Percentiles rank a stretch among this genome's conserved stretches.
Conservation (phyloP, 2,888 invertebrate genomes). For the Adineta ricciae region DNA sequence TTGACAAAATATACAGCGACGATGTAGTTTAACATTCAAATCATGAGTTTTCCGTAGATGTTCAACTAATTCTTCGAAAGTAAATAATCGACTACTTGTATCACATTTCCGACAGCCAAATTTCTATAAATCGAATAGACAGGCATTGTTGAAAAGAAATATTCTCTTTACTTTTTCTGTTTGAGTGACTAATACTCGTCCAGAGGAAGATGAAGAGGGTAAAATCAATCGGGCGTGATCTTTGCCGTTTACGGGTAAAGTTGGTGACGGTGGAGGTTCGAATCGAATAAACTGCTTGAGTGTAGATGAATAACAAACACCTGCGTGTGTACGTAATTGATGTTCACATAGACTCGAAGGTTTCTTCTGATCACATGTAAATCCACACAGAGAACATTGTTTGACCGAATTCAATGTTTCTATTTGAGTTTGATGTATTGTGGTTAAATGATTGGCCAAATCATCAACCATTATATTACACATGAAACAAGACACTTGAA, state of each 20-base stretch:
- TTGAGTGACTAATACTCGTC: neutral
- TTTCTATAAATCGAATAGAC: neutral
- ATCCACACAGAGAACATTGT: neutral
- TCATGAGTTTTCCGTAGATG: neutral
- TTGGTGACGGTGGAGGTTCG: neutral
- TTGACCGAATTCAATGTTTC: neutral
- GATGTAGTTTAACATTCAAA: neutral
- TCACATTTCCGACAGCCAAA: conserved; percentile 5
- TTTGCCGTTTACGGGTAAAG: neutral
- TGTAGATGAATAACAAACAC: neutral
- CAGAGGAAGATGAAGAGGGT: neutral
- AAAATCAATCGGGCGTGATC: neutral
- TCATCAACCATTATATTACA: neutral
- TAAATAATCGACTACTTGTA: neutral
- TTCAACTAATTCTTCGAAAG: neutral
- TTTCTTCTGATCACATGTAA: neutral
- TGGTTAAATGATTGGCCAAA: neutral
- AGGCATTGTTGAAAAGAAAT: neutral
- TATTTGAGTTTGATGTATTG: neutral
- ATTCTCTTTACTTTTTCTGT: conserved; percentile 10
- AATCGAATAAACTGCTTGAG: neutral
- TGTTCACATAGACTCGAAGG: neutral
- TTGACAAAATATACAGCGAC: neutral
- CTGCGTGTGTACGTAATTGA: neutral
- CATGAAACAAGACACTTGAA: neutral